A percentile compares a stretch with the other conserved stretches of the same genome.
phyloP scores from a whole-genome alignment of 2,113 vertebrate genomes.

The Marcusenius ussheri region DNA sequence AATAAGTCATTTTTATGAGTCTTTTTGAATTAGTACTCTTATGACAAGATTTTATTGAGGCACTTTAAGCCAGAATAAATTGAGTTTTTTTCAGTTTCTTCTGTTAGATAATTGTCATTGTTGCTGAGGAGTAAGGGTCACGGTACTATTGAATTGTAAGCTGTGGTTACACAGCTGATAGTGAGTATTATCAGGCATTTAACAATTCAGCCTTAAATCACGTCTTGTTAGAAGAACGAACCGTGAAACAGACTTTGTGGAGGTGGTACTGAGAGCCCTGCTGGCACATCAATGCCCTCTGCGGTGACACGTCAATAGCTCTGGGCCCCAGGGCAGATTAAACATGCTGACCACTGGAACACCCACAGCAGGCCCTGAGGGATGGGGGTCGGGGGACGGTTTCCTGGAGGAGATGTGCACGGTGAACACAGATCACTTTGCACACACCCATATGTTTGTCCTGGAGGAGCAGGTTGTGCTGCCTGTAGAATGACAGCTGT shows the following conservation, averaged over 20 bases:
- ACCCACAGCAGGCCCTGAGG: background rate
- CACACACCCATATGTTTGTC: background rate
- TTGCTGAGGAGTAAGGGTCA: background rate
- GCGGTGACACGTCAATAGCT: background rate
- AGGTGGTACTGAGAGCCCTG: background rate
- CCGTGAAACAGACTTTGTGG: background rate
- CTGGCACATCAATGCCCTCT: background rate
- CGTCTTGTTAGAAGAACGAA: background rate
- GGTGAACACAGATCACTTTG: background rate
- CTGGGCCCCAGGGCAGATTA: background rate
- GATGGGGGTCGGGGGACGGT: background rate
- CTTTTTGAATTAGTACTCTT: background rate
- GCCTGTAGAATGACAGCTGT: background rate
- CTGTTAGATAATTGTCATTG: background rate
- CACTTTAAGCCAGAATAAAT: background rate
- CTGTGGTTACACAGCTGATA: background rate
- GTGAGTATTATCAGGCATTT: background rate
- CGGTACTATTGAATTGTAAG: background rate
- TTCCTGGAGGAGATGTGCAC: background rate
- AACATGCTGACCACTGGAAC: conserved; percentile 11
- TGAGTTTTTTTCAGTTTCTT: background rate
- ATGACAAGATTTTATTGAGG: background rate
- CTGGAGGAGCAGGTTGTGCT: background rate
- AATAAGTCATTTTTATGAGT: background rate
- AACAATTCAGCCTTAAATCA: background rate